These are phyloP conservation scores for Cremastinae sp. DNA, from an alignment of 2,888 invertebrate species.

Conservation along the genomic window DNA sequence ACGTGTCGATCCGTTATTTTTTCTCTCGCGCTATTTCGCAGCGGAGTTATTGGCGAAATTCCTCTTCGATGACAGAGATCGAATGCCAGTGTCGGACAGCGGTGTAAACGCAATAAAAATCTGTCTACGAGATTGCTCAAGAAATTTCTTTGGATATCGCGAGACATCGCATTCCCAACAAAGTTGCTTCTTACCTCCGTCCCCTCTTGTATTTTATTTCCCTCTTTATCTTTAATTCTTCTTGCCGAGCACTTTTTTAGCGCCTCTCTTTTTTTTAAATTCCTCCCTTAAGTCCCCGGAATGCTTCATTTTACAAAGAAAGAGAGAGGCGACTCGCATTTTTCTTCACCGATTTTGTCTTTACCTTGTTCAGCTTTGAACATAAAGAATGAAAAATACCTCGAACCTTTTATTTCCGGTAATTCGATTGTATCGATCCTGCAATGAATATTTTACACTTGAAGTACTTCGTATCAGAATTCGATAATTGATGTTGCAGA, in stretches of 20 bases:
- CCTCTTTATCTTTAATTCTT: background rate
- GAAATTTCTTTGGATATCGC: conserved; percentile 40
- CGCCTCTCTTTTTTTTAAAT: background rate
- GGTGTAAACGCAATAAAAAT: conserved; percentile 64
- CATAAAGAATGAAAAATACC: too few species aligned
- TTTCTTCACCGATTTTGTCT: too few species aligned
- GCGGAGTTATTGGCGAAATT: conserved; percentile 27
- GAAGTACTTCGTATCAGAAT: too few species aligned
- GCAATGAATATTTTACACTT: too few species aligned
- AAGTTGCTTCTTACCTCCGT: conserved; percentile 25
- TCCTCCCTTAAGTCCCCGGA: conserved; percentile 21
- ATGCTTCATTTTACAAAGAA: conserved; percentile 9
- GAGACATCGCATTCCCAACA: conserved; percentile 48
- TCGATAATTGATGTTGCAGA: too few species aligned
- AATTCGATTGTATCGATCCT: too few species aligned
- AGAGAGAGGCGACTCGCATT: conserved; percentile 1
- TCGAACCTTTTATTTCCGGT: too few species aligned
- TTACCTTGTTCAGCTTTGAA: too few species aligned
- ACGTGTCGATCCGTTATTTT: conserved; percentile 13
- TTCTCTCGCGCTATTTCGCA: conserved; percentile 17
- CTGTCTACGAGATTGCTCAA: conserved; percentile 48
- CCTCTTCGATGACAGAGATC: conserved; percentile 58
- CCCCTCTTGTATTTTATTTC: conserved; percentile 2
- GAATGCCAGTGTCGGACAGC: conserved; percentile 59
- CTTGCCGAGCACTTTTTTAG: background rate